phyloP scores from a whole-genome alignment of 2,888 invertebrate genomes.

The Machimus rusticus region DNA sequence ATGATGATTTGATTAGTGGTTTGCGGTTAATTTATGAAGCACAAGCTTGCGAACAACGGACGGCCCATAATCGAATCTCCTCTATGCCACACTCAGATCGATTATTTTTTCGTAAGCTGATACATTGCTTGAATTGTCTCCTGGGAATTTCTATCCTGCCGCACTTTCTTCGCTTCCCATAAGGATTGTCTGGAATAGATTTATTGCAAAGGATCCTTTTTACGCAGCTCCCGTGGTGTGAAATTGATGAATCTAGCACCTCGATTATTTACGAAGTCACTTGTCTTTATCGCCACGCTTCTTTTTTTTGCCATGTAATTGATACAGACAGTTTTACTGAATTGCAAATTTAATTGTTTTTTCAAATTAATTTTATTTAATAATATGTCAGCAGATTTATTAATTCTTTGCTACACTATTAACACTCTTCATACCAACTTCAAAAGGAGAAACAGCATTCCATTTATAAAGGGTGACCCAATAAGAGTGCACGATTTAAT shows the following conservation, averaged over 20 bases:
- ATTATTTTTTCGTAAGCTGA: background rate
- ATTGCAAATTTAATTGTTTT: background rate
- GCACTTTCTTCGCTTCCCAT: background rate
- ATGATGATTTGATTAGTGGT: conserved; percentile 30
- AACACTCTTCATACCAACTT: too few relatives aligned
- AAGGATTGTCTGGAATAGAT: background rate
- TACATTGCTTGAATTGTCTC: background rate
- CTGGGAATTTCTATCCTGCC: background rate
- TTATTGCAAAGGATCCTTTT: background rate
- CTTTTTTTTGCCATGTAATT: background rate
- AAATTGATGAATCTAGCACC: background rate
- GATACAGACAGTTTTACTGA: background rate
- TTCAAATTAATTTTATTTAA: background rate
- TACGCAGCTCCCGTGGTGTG: background rate
- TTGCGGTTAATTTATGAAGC: conserved; percentile 32
- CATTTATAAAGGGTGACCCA: too few relatives aligned
- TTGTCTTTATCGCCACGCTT: background rate
- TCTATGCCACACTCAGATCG: background rate
- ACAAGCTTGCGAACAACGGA: background rate
- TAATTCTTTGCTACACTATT: too few relatives aligned
- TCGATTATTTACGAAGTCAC: background rate
- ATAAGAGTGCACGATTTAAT: too few relatives aligned
- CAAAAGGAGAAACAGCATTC: too few relatives aligned
- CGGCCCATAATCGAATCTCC: conserved; percentile 7
- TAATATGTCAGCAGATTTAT: too few relatives aligned